Evolutionary conservation across 53 echinoderm and acorn worm genomes (phyloP), one percentile per base, ranked within the genome.

Genomic region (Holothuria leucospilota): DNA sequence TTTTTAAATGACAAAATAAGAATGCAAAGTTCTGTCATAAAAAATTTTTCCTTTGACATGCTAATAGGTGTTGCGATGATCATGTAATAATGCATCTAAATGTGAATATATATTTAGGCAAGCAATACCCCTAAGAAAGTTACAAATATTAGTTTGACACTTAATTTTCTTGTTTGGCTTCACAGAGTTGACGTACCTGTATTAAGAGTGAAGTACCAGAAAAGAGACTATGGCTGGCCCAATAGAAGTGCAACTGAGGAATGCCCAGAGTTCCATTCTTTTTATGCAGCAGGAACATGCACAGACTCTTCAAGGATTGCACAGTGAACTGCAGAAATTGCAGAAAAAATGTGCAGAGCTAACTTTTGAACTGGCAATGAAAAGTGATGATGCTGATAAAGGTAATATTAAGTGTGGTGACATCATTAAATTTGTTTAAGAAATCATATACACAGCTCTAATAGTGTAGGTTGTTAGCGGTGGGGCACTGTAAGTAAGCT

Each of bases 241-340:
- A 25, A 69, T 94, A 15, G 93, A 90, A 30, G 77, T 97, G 21
- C 95, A 97, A 82, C 93, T 97, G 72, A 88, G 90, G 66, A 97
- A 97, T 90, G 97, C 97, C 7, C 91, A 97, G 92, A 97, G 95
- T 73, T 87, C 97, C 41, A 82, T 97, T 69, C 84, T 97, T 51
- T 97, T 97, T 77, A 97, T 97, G 97, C 97, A 97, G 80, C 97
- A 97, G 86, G 97, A 97, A 82, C 97, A 97, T 80, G 97, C 97
- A 63, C 87, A 97, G 80, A 97, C 97, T 8, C 87, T 97, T 56
- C 95, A 97, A 61, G 94, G 94, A 8, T 85, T 97, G n/a, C 97
- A 97, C 78, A 85, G 84, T 53, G 97, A 97, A 69, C 95, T 97
- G 63, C 97, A 97, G 86, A 97, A 95, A 70, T 86, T 97, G 30